Evolutionary conservation across 35 echinoderm and acorn worm genomes (phyloP), one percentile per base, ranked within the genome.

Genomic region (Chiridota heheva): DNA sequence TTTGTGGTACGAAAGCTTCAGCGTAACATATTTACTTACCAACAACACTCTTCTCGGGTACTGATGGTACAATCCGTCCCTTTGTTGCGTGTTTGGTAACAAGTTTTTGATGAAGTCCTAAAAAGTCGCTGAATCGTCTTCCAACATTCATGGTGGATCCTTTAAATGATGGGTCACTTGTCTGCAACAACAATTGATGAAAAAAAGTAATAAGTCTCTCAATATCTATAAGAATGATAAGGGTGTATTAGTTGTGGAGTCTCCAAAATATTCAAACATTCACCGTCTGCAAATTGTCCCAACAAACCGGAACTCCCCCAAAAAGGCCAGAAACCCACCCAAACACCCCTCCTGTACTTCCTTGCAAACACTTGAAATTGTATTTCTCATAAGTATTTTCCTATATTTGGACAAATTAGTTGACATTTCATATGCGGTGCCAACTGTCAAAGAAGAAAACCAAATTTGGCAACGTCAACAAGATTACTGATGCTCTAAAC

Each of bases 31-130:
- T 1, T 16, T 16, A 60, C 93, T 73, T 60, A 97, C 93, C 93
- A 31, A 97, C 88, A 56, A 97, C 93, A 91, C 93, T 97, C 66
- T 97, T 97, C 79, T 97, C 93, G 44, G 93, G 93, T 16, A 89
- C 93, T 65, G 93, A 89, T 13, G 93, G 93, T 28, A 97, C 93
- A 66, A 97, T 91, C 63, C 61, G 70, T 16, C 93, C 93, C 35
- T 88, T 91, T 17, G 70, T 43, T 42, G 93, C 84, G 63, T 97
- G 93, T 15, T 67, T 84, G 29, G 79, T 22, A 24, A 84, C 84
- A 8, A 97, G 80, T 56, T 97, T 97, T 59, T 97, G 88, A 76
- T 97, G 89, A 17, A 97, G 66, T 17, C 93, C 93, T 8, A 97
- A 80, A 48, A 97, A 97, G 66, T 97, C 93, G 62, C 93, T 97